A percentile compares a stretch with the other conserved stretches of the same genome.
Conservation (phyloP, 2,113 vertebrate genomes). For the Grallaria varia region DNA sequence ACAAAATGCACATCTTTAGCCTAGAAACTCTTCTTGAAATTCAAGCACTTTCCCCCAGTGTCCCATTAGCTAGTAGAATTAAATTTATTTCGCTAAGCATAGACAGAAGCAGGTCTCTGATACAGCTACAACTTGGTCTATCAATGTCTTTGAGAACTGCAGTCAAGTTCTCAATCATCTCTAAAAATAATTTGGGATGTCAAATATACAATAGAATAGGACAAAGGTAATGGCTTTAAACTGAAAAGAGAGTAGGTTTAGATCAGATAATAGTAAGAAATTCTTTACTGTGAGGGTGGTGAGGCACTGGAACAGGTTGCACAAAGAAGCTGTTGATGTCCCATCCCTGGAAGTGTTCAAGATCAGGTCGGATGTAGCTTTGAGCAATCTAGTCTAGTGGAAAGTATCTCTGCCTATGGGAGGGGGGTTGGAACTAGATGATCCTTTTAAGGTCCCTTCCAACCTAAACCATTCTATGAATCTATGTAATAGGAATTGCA, state of each 20-base stretch:
- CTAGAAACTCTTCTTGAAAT: not conserved
- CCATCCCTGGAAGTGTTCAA: not conserved
- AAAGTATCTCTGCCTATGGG: not conserved
- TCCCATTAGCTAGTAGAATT: not conserved
- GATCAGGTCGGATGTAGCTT: not conserved
- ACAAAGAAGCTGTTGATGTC: not conserved
- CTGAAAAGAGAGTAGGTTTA: not conserved
- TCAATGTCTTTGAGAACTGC: not conserved
- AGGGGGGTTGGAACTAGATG: not conserved
- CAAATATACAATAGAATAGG: not conserved
- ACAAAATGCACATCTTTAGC: not conserved
- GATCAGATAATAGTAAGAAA: not conserved
- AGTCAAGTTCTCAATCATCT: not conserved
- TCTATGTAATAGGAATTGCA: not conserved
- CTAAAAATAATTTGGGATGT: not conserved
- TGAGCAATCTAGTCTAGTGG: not conserved
- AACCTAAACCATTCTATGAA: not conserved
- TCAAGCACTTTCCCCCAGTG: not conserved
- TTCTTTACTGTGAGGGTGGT: not conserved
- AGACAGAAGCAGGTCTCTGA: not conserved
- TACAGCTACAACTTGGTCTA: not conserved
- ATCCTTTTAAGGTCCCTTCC: not conserved
- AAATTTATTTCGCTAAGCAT: not conserved
- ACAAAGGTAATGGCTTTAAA: not conserved
- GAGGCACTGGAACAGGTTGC: not conserved